Conservation (phyloP, 37 sponge, comb jelly and placozoan species). For the Aplysina aerophoba region DNA sequence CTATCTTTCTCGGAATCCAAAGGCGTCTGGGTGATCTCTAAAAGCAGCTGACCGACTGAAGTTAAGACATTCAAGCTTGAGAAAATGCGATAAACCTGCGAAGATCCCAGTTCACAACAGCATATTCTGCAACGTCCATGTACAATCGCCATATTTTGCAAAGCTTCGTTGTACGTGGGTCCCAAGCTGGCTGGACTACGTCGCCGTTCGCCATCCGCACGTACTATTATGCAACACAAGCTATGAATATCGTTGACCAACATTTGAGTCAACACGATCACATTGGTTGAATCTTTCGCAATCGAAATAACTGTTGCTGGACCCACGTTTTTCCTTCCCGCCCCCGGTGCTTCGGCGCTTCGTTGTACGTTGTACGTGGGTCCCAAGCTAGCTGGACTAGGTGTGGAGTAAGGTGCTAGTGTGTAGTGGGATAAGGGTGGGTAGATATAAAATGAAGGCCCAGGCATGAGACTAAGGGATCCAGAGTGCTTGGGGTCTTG, state of each 20-base stretch:
- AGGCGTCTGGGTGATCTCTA: background rate
- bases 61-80: background rate
- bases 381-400: background rate
- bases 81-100: background rate
- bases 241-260: no score
- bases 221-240: background rate
- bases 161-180: no score
- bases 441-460: no score
- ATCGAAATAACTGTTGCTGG: background rate
- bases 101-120: background rate
- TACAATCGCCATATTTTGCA: background rate
- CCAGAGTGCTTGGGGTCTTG: no score
- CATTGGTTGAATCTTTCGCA: background rate
- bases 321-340: conserved; percentile 7
- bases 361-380: background rate
- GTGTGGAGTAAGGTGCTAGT: no score
- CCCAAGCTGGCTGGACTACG: no score
- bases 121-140: background rate
- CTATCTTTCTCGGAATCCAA: background rate
- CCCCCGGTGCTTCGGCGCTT: background rate
- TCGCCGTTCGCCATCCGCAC: background rate
- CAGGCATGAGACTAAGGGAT: no score
- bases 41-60: background rate
- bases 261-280: background rate
- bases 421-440: no score